phyloP scores from a whole-genome alignment of 1,140 invertebrate species.

The Dreissena polymorpha region DNA sequence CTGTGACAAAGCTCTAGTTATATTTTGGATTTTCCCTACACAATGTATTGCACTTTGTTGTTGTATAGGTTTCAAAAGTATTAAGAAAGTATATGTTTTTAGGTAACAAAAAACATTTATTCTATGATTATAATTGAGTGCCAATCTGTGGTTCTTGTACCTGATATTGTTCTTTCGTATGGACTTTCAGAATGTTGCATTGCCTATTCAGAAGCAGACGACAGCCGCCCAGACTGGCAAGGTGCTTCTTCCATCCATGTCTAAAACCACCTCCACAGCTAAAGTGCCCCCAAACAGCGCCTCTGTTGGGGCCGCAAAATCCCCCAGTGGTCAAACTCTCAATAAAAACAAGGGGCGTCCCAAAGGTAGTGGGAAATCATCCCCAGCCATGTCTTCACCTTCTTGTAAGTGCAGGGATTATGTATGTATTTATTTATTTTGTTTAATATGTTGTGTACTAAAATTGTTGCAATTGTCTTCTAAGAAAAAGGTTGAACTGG shows the following conservation, averaged over 20 bases:
- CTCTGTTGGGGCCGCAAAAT: slow-evolving; percentile 46
- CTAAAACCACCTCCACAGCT: slow-evolving; percentile 59
- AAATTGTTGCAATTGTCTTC: too few relatives aligned
- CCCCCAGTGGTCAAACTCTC: slow-evolving; percentile 46
- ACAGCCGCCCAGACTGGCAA: slow-evolving; percentile 56
- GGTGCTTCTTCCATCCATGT: slow-evolving; percentile 64
- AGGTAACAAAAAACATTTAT: too few relatives aligned
- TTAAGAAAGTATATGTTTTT: too few relatives aligned
- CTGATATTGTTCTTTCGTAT: not conserved
- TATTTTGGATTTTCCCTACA: too few relatives aligned
- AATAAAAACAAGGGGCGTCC: slow-evolving; percentile 46
- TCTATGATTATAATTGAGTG: too few relatives aligned
- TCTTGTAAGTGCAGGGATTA: too few relatives aligned
- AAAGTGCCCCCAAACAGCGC: slow-evolving; percentile 66
- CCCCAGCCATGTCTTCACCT: slow-evolving; percentile 35
- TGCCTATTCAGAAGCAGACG: slow-evolving; percentile 54
- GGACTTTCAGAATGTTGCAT: slow-evolving; percentile 43
- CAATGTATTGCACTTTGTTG: too few relatives aligned
- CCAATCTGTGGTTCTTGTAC: not conserved
- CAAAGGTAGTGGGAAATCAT: slow-evolving; percentile 47
- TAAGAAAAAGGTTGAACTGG: too few relatives aligned
- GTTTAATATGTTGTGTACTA: too few relatives aligned
- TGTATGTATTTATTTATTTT: too few relatives aligned
- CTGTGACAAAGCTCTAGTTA: too few relatives aligned
- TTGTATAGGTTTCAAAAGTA: too few relatives aligned